phyloP scores from a whole-genome alignment of 2,797 vertebrate species.

The Bufotes viridis region DNA sequence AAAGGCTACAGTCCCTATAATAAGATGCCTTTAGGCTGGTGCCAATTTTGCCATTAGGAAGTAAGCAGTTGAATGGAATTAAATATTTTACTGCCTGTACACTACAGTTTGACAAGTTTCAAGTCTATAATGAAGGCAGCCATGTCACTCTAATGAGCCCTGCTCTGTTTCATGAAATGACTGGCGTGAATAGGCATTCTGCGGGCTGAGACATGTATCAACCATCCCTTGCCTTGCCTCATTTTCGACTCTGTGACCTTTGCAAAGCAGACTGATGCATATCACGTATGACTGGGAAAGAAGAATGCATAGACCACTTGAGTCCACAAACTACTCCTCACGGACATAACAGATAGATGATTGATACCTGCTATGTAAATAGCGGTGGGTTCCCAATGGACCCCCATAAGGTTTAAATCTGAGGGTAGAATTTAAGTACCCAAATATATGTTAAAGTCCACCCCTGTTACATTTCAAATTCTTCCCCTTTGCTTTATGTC shows the following conservation, averaged over 20 bases:
- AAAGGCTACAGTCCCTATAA: not conserved
- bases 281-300: not conserved
- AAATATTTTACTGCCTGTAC: not conserved
- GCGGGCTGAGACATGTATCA: slow-evolving; percentile 45
- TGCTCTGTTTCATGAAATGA: not conserved
- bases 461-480: not conserved
- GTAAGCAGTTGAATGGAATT: not conserved
- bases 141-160: not conserved
- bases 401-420: not conserved
- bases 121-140: not conserved
- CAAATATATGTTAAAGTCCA: not conserved
- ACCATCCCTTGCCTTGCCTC: slow-evolving; percentile 12
- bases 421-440: not conserved
- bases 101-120: not conserved
- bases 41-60: not conserved
- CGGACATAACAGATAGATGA: slow-evolving; percentile 25
- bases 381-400: not conserved
- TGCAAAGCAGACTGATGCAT: slow-evolving; percentile 20
- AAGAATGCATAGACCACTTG: slow-evolving; percentile 1
- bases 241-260: slow-evolving; percentile 40
- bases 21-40: not conserved
- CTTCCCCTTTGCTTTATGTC: not conserved
- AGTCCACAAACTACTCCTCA: not conserved
- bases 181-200: slow-evolving; percentile 13
- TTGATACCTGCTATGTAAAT: not conserved